Evolutionary conservation across 2,113 vertebrate species (phyloP).

Genomic region (Perca fluviatilis): DNA sequence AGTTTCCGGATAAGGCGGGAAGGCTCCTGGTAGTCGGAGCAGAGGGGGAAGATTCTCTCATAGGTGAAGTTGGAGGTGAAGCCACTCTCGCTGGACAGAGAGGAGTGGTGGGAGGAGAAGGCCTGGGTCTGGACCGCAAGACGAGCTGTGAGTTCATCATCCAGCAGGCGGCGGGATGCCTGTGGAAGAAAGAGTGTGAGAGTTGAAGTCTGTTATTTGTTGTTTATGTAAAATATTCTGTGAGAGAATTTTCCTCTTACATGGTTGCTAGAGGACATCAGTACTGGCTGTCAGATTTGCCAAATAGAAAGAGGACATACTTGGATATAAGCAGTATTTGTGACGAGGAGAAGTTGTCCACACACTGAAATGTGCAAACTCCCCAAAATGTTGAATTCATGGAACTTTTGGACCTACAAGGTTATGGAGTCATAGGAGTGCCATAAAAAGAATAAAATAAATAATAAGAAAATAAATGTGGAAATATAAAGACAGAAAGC

Average conservation of each 20-base stretch:
- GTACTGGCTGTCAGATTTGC: neutral
- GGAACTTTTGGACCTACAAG: too few relatives aligned
- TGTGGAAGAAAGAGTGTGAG: slow-evolving; percentile 49
- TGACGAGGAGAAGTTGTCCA: neutral
- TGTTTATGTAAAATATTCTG: neutral
- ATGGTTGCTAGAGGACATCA: neutral
- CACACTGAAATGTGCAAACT: neutral
- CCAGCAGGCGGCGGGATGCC: slow-evolving; percentile 94
- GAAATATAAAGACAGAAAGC: too few relatives aligned
- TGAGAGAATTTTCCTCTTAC: neutral
- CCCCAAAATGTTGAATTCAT: neutral
- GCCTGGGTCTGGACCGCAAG: slow-evolving; percentile 92
- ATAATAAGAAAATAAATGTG: too few relatives aligned
- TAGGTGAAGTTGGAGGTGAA: slow-evolving; percentile 94
- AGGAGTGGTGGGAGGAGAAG: slow-evolving; percentile 91
- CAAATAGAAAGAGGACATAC: neutral
- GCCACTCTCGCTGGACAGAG: slow-evolving; percentile 89
- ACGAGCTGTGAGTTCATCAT: slow-evolving; percentile 94
- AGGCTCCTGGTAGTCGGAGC: slow-evolving; percentile 96
- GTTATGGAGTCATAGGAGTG: too few relatives aligned
- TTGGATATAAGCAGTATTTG: neutral
- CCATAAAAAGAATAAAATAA: too few relatives aligned
- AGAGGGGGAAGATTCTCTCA: slow-evolving; percentile 95
- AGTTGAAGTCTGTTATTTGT: neutral
- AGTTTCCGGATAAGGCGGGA: slow-evolving; percentile 92